Base-by-base conservation (phyloP, 2,888 invertebrate species). In the Ectemnius cavifrons region DNA sequence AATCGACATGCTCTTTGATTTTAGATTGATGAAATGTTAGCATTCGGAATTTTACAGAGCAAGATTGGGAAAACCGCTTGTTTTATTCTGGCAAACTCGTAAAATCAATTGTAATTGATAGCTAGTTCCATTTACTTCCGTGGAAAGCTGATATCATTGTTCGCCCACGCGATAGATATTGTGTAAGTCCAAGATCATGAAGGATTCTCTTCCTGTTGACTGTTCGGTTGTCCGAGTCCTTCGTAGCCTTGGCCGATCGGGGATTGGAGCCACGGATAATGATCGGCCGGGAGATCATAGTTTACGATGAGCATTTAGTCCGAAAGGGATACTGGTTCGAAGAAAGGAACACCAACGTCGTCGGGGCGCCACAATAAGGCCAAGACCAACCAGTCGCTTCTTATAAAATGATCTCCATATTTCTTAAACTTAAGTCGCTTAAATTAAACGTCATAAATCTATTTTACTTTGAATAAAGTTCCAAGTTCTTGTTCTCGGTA, bases 231-330 rank as follows among this genome's bases (percentile, higher is more conserved):
- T 81, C 46, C 69, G 65, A 71, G 78, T 79, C 71, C 73, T 5
- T 5, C 61, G 27, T 62, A 71, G 63, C 84, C 86, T 86, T 86
- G 83, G 65, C 49, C 46, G 75, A 81, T 79, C 63, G 56, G 57
- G 61, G 56, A 78, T 71, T 63, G 58, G 64, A 67, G 69, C 37
- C 37, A 37, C 37, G 37, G 63, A 73, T 80, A 79, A 73, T 66
- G 46, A 77, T 73, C 62, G 62, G 49, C 45, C 61, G 37, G 63
- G 69, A 68, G 70, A 79, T 67, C 68, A 56, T 20, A 65, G 66
- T 58, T 61, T 47, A 16, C 16, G 60, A 61, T 4, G 37, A 46
- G 46, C 28, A 57, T 66, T 23, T 20, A 52, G 47, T 63, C 63
- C 61, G 14, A 61, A 64, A 28, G 62, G 52, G 23, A 61, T 49